Evolutionary conservation across 2,113 vertebrate genomes (phyloP), one percentile per base, ranked within the genome.

Genomic region (Charina bottae): DNA sequence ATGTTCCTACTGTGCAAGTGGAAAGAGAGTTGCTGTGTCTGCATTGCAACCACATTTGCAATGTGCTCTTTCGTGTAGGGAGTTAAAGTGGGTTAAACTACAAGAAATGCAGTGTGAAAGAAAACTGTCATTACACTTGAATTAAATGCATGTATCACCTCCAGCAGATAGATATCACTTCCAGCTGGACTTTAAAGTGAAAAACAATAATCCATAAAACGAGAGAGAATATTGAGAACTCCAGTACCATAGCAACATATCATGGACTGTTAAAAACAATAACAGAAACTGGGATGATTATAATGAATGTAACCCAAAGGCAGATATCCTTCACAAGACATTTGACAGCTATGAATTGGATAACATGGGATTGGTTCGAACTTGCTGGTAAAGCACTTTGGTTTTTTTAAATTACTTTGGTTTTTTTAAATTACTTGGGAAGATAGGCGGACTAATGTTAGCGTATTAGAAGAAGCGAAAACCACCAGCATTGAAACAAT

Each of bases 1-100:
- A 96, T 96, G 95, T 96, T 97, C 96, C 93, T 96, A 93, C 91
- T 92, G 91, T 94, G 93, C 53, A 95, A 95, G 90, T 95, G 92
- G 92, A 97, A 96, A 96, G 96, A 92, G 94, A 97, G 92, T 92
- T 92, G 93, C 0, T 93, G 54, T 64, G 21, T 83, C 90, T 88
- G 58, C 56, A 13, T 88, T 83, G 86, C 89, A 88, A 23, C 56
- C 56, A 90, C 56, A 83, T 84, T 19, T 49, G 1, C 46, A 62
- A 60, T 42, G 42, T 88, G 49, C 49, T n/a, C 37, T 87, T 90
- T 90, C 42, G 26, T 17, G 46, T 54, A 37, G 60, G 85, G 24
- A 83, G 56, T 46, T 88, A 55, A 83, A 83, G 42, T 88, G 85
- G 46, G 68, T 83, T 90, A 90, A 88, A 19, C 68, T 93, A 42